A percentile compares a stretch with the other conserved stretches of the same genome.
phyloP scores from a whole-genome alignment of 2,113 vertebrate genomes.

The Chamaetylas fuelleborni region DNA sequence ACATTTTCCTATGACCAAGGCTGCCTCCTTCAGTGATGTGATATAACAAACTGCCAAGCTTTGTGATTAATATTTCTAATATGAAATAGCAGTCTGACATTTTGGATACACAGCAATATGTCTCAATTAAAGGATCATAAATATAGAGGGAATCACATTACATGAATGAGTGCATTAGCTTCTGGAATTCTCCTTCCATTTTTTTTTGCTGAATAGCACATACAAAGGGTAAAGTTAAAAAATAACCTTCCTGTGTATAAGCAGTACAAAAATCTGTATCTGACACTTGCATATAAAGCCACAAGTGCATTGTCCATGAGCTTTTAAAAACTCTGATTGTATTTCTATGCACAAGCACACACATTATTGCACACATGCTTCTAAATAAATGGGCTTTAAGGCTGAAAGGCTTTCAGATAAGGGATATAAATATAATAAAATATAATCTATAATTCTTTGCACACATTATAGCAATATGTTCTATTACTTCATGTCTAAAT shows the following conservation, averaged over 20 bases:
- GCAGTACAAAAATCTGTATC: background rate
- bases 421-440: background rate
- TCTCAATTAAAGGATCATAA: conserved; percentile 19
- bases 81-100: conserved; percentile 8
- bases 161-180: background rate
- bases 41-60: background rate
- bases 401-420: background rate
- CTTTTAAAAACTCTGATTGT: background rate
- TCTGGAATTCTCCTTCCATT: background rate
- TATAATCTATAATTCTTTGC: conserved; percentile 2
- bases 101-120: background rate
- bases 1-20: background rate
- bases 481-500: background rate
- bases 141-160: background rate
- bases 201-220: background rate
- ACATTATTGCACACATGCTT: background rate
- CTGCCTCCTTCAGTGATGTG: background rate
- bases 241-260: background rate
- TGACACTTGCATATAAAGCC: background rate
- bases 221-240: background rate
- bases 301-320: background rate
- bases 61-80: background rate
- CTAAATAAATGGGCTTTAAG: background rate
- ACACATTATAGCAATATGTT: background rate
- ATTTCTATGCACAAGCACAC: background rate